These are phyloP conservation scores for Perizoma affinitatum DNA, from an alignment of 2,888 invertebrate genomes.

Conservation along the genomic window DNA sequence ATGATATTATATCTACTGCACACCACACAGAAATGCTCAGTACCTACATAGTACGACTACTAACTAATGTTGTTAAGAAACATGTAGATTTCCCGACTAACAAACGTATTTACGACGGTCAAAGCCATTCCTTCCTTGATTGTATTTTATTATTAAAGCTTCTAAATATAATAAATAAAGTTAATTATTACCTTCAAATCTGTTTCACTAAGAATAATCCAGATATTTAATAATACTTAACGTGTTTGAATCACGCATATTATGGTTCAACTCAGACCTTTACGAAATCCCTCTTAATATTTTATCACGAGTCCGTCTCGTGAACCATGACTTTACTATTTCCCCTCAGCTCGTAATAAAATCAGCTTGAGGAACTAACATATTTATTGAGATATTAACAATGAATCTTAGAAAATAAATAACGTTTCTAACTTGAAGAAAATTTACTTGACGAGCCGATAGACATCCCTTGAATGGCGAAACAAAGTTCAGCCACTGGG, in stretches of 20 bases:
- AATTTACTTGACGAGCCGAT: constrained; percentile 59
- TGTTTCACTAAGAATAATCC: constrained; percentile 24
- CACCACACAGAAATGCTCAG: no score
- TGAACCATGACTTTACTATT: constrained; percentile 17
- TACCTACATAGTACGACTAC: constrained; percentile 5
- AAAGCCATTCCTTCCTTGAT: constrained; percentile 14
- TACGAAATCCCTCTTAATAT: constrained; percentile 31
- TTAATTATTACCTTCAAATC: constrained; percentile 7
- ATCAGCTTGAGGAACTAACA: constrained; percentile 11
- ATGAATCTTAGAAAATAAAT: constrained; percentile 22
- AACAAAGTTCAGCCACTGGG: constrained; percentile 73
- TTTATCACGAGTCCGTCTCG: constrained; percentile 26
- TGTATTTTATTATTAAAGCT: constrained; percentile 20
- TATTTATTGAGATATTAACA: constrained; percentile 10
- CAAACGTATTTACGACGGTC: constrained; percentile 9
- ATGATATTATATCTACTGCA: no score
- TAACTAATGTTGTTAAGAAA: constrained; percentile 16
- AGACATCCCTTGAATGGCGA: constrained; percentile 57
- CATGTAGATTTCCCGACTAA: constrained; percentile 15
- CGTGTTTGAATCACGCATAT: constrained; percentile 29
- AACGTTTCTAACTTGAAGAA: constrained; percentile 55
- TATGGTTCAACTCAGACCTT: constrained; percentile 31
- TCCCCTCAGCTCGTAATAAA: neutral
- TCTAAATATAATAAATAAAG: neutral
- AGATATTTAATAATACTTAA: constrained; percentile 22